Evolutionary conservation across 2,113 vertebrate genomes (phyloP), one percentile per base, ranked within the genome.

Genomic region (Ophiodon elongatus): DNA sequence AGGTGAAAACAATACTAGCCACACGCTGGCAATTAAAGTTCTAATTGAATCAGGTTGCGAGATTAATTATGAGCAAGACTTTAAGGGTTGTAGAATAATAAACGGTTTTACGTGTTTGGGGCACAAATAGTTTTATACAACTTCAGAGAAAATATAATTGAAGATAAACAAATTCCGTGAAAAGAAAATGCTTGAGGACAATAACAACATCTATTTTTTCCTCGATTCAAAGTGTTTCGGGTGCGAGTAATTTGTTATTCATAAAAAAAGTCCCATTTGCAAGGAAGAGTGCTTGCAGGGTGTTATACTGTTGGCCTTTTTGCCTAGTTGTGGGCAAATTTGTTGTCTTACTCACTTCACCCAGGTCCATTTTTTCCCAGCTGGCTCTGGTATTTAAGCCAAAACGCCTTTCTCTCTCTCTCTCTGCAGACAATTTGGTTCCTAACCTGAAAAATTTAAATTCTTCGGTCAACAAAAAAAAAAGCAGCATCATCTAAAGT

Each of bases 11-110:
- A 54, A n/a, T n/a, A 54, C 8, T 23, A 27, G 10, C 11, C 54
- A 27, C 54, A 57, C n/a, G 9, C n/a, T 57, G 54, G 25, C 54
- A 23, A 9, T 76, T 87, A 71, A 85, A 65, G 62, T 50, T 62
- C 75, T 80, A 64, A 79, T 60, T 78, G 5, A 84, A 88, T 81
- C 33, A 72, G 35, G 64, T 80, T 39, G 25, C 57, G 37, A 54
- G 19, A 57, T 56, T 11, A 17, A 72, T 45, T 79, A 23, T 3
- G 3, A 71, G 43, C 2, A 41, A 9, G 50, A 69, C 63, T 57
- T 41, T 29, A 8, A 3, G 8, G 33, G 23, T 8, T 65, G 8
- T 56, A 19, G 37, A 72, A 74, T 11, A 35, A 43, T 35, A 66
- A 45, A 43, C 4, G 11, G 25, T 39, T 41, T 63, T 37, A 37